Percentiles rank a stretch among this genome's conserved stretches.
These are phyloP conservation scores for Pavo muticus DNA, from an alignment of 2,113 vertebrate species.

Conservation along the genomic window DNA sequence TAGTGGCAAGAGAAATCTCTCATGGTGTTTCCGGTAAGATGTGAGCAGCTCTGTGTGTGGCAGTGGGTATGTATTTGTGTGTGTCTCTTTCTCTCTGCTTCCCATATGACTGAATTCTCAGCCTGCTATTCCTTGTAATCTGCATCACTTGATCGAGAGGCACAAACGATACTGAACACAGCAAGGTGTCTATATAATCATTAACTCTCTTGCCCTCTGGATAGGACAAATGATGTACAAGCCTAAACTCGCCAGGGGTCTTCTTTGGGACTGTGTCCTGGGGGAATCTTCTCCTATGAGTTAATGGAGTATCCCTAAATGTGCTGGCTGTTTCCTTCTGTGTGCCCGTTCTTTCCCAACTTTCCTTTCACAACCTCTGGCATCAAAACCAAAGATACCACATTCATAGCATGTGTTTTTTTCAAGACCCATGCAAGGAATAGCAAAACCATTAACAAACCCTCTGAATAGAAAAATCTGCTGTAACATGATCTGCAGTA, in stretches of 20 bases:
- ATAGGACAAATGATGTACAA: slow-evolving; percentile 68
- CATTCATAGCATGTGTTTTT: slow-evolving; percentile 47
- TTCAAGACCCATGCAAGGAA: slow-evolving; percentile 35
- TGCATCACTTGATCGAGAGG: slow-evolving; percentile 74
- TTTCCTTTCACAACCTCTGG: slow-evolving; percentile 65
- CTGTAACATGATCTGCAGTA: slow-evolving; percentile 66
- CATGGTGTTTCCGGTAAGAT: slow-evolving; percentile 49
- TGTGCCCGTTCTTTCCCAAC: slow-evolving; percentile 53
- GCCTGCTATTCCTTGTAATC: slow-evolving; percentile 70
- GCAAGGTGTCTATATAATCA: slow-evolving; percentile 69
- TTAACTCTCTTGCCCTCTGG: slow-evolving; percentile 74
- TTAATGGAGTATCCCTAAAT: slow-evolving; percentile 69
- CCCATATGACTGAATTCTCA: slow-evolving; percentile 54
- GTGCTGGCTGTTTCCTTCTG: slow-evolving; percentile 58
- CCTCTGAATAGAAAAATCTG: slow-evolving; percentile 59
- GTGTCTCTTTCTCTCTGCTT: neutral
- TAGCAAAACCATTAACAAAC: slow-evolving; percentile 59
- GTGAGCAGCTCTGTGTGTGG: slow-evolving; percentile 29
- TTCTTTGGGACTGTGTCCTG: slow-evolving; percentile 68
- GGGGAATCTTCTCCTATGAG: slow-evolving; percentile 67
- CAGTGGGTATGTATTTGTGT: neutral
- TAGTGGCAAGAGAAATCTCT: slow-evolving; percentile 66
- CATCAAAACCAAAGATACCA: slow-evolving; percentile 36
- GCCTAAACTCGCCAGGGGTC: slow-evolving; percentile 66
- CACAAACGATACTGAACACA: slow-evolving; percentile 62